Percentiles rank a stretch among this genome's conserved stretches.
These are phyloP conservation scores for Tadarida brasiliensis DNA, from an alignment of 2,797 vertebrate genomes.

Conservation along the genomic window DNA sequence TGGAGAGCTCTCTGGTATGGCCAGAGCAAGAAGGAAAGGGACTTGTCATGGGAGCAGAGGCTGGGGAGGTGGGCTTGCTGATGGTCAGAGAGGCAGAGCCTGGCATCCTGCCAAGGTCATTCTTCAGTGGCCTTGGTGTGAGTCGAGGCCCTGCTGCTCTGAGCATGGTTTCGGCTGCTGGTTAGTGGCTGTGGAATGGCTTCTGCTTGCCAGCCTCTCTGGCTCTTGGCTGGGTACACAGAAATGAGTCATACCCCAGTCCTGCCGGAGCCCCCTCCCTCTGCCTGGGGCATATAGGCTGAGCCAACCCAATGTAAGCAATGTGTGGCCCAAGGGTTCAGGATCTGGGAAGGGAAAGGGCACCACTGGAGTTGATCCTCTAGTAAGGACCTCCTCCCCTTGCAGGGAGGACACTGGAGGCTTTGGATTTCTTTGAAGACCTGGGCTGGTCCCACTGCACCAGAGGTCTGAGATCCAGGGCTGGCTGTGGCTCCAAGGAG, in stretches of 20 bases:
- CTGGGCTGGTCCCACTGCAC: neutral
- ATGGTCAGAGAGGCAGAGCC: neutral
- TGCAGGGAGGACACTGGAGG: neutral
- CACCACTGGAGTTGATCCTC: neutral
- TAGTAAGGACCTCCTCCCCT: neutral
- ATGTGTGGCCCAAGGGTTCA: neutral
- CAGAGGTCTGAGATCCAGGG: neutral
- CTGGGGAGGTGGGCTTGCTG: neutral
- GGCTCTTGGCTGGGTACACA: neutral
- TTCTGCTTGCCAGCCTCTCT: neutral
- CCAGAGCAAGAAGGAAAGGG: neutral
- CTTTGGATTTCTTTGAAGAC: neutral
- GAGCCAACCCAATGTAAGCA: neutral
- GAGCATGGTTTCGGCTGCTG: neutral
- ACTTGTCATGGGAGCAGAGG: neutral
- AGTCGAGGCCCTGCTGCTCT: neutral
- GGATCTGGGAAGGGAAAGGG: too few species aligned
- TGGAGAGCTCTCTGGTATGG: neutral
- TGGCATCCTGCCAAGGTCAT: neutral
- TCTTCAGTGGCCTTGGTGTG: neutral
- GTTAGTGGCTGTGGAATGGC: neutral
- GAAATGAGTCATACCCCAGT: constrained; percentile 66
- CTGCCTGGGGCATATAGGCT: neutral
- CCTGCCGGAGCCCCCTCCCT: neutral
- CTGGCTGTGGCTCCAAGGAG: neutral